phyloP scores from a whole-genome alignment of 2,888 invertebrate genomes.

The Merodon equestris region DNA sequence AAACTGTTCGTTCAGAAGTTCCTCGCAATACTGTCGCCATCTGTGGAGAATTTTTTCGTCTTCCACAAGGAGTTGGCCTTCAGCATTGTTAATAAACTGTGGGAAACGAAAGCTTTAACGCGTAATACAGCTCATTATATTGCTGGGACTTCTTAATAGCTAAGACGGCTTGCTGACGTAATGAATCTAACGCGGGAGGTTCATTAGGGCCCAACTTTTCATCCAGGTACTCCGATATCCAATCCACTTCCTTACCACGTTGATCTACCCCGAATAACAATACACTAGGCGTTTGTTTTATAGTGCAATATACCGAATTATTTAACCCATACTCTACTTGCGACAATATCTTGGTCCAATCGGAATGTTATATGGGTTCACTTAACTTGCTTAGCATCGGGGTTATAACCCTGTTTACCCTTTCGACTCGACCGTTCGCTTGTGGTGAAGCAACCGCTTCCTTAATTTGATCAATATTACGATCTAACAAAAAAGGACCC shows the following conservation, averaged over 20 bases:
- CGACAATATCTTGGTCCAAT: slow-evolving; percentile 32
- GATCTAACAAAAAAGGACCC: slow-evolving; percentile 53
- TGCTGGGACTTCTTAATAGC: slow-evolving; percentile 24
- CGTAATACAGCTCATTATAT: slow-evolving; percentile 12
- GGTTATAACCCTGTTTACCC: slow-evolving; percentile 42
- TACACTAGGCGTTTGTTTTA: slow-evolving; percentile 18
- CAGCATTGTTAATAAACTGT: too few relatives aligned
- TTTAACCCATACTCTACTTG: slow-evolving; percentile 28
- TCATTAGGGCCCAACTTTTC: not conserved
- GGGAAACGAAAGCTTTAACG: too few relatives aligned
- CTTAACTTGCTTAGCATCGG: slow-evolving; percentile 37
- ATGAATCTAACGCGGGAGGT: not conserved
- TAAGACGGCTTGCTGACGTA: slow-evolving; percentile 7
- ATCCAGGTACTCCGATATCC: slow-evolving; percentile 16
- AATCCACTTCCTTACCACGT: slow-evolving; percentile 12
- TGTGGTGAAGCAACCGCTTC: slow-evolving; percentile 71
- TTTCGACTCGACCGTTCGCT: slow-evolving; percentile 71
- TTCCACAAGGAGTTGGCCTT: too few relatives aligned
- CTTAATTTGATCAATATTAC: slow-evolving; percentile 68
- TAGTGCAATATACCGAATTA: slow-evolving; percentile 20
- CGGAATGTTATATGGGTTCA: slow-evolving; percentile 24
- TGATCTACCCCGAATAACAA: slow-evolving; percentile 22
- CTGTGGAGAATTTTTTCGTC: too few relatives aligned
- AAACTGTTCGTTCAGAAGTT: too few relatives aligned
- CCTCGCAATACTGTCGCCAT: too few relatives aligned